Conservation (phyloP, 2,797 vertebrate species). For the Sparus aurata region DNA sequence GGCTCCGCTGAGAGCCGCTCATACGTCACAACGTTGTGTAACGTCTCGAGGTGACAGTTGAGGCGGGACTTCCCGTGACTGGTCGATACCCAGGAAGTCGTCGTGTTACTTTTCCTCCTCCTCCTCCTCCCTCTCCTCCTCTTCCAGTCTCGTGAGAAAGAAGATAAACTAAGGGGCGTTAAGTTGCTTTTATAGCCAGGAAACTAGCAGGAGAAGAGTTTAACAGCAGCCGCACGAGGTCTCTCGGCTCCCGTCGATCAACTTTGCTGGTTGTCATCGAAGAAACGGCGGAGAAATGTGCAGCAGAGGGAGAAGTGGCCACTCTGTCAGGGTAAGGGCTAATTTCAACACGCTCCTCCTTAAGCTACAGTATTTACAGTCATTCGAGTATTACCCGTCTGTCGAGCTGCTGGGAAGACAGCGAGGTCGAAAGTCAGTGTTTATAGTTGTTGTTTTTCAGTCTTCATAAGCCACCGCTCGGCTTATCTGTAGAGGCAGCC, state of each 20-base stretch:
- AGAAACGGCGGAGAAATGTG: constrained; percentile 32
- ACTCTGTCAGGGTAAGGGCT: constrained; percentile 56
- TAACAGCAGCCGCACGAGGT: background rate
- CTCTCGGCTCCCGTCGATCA: background rate
- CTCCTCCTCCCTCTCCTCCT: constrained; percentile 32
- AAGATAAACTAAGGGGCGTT: constrained; percentile 17
- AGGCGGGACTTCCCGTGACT: constrained; percentile 74
- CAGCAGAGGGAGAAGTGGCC: constrained; percentile 16
- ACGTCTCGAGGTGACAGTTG: constrained; percentile 55
- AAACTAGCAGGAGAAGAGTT: background rate
- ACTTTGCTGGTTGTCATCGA: constrained; percentile 51
- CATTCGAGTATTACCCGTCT: background rate
- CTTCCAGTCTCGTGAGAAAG: constrained; percentile 38
- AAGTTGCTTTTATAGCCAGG: constrained; percentile 35
- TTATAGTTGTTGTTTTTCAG: background rate
- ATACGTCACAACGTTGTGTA: constrained; percentile 27
- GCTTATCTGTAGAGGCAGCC: constrained; percentile 33
- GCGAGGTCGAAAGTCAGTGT: accelerated
- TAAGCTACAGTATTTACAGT: constrained; percentile 33
- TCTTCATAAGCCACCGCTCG: background rate
- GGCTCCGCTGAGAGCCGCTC: background rate
- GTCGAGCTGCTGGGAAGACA: background rate
- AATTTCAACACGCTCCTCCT: constrained; percentile 35
- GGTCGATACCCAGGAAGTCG: constrained; percentile 70
- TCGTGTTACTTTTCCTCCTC: constrained; percentile 56